Evolutionary conservation across 2,888 invertebrate genomes (phyloP).

Genomic region (Aphidius colemani): DNA sequence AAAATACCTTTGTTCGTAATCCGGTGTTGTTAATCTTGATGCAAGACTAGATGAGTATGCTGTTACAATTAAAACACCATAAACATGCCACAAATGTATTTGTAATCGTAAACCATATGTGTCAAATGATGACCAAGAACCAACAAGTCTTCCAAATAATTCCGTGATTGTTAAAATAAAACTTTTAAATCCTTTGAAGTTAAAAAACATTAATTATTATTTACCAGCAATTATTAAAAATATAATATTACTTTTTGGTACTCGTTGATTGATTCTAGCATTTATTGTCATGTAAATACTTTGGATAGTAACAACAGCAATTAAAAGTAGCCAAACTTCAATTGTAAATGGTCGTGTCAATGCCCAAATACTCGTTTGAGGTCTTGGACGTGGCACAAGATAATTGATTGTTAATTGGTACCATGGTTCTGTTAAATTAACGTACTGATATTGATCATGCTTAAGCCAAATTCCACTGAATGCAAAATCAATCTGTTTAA

Average conservation of each 20-base stretch:
- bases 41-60: constrained; percentile 53
- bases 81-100: constrained; percentile 49
- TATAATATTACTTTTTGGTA: constrained; percentile 41
- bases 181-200: constrained; percentile 44
- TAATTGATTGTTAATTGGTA: constrained; percentile 44
- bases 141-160: constrained; percentile 46
- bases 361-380: constrained; percentile 49
- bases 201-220: constrained; percentile 1
- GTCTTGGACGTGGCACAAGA: constrained; percentile 51
- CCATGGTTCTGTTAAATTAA: constrained; percentile 47
- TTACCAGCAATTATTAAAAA: constrained; percentile 13
- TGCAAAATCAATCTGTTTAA: constrained; percentile 45
- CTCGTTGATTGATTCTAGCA: constrained; percentile 42
- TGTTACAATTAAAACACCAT: constrained; percentile 48
- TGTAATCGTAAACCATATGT: constrained; percentile 39
- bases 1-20: constrained; percentile 47
- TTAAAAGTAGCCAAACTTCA: constrained; percentile 42
- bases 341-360: constrained; percentile 46
- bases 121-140: constrained; percentile 40
- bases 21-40: constrained; percentile 45
- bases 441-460: constrained; percentile 36
- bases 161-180: constrained; percentile 43
- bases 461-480: constrained; percentile 50
- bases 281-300: constrained; percentile 40
- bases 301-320: constrained; percentile 35